Conservation (phyloP, 1,140 invertebrate species). For the Pararge aegeria region DNA sequence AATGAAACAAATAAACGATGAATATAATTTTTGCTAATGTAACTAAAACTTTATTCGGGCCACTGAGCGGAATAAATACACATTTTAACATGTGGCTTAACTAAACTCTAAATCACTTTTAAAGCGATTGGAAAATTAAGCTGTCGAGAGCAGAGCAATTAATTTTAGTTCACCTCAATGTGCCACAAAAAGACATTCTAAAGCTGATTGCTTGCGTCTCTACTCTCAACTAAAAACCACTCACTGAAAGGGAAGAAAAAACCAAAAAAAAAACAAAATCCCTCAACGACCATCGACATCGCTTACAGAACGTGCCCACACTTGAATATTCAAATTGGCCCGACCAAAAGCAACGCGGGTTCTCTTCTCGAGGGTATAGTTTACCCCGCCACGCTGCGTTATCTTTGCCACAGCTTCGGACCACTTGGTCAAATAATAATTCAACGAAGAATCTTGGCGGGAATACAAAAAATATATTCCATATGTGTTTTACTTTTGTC, state of each 20-base stretch:
- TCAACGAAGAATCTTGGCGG: no score
- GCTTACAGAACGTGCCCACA: conserved; percentile 51
- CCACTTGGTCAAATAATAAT: not conserved
- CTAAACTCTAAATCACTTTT: conserved; percentile 6
- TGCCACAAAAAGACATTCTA: conserved; percentile 26
- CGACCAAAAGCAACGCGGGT: not conserved
- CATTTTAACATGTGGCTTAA: not conserved
- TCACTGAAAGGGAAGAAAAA: conserved; percentile 6
- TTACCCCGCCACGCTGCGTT: not conserved
- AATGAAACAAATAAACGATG: no score
- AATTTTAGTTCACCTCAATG: conserved; percentile 10
- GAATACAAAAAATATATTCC: no score
- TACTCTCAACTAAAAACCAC: conserved; percentile 26
- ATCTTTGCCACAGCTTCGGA: not conserved
- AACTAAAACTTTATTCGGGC: not conserved
- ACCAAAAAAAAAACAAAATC: conserved; percentile 26
- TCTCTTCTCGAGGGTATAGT: not conserved
- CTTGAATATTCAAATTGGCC: conserved; percentile 68
- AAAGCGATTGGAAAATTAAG: conserved; percentile 8
- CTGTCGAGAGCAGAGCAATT: conserved; percentile 12
- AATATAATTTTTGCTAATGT: not conserved
- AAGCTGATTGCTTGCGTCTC: conserved; percentile 33
- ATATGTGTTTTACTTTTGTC: no score
- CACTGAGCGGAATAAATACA: not conserved
- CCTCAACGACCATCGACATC: conserved; percentile 50